A percentile compares a stretch with the other conserved stretches of the same genome.
Conservation (phyloP, 1,140 invertebrate species). For the Lepidotrigona ventralis region DNA sequence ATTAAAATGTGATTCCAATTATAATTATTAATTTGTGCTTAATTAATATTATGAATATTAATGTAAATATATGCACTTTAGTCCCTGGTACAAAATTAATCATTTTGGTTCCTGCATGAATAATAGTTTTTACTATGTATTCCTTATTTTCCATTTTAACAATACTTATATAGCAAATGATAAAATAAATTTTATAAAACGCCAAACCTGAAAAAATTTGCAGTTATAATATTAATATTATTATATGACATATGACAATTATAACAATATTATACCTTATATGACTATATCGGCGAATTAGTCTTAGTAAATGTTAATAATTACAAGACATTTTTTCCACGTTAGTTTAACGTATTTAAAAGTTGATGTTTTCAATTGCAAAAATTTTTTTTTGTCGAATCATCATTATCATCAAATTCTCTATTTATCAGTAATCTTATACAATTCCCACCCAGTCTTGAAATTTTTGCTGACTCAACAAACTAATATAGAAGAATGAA, state of each 20-base stretch:
- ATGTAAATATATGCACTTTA: slow-evolving; percentile 65
- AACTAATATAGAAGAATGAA: background rate
- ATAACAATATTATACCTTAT: background rate
- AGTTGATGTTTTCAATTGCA: background rate
- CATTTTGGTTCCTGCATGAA: slow-evolving; percentile 73
- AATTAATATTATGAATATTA: slow-evolving; percentile 35
- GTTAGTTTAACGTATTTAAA: background rate
- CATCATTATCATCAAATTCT: background rate
- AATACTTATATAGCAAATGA: background rate
- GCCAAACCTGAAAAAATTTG: slow-evolving; percentile 2
- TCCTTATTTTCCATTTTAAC: slow-evolving; percentile 42
- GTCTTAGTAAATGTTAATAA: background rate
- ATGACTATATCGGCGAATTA: background rate
- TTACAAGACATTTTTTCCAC: background rate
- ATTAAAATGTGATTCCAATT: slow-evolving; percentile 39
- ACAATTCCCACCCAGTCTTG: background rate
- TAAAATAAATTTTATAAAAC: background rate
- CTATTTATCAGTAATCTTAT: background rate
- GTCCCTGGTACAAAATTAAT: slow-evolving; percentile 74
- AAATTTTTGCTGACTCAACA: background rate
- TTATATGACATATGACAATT: background rate
- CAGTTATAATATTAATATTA: background rate
- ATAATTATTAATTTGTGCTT: slow-evolving; percentile 9
- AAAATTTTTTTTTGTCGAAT: background rate
- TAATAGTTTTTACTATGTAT: slow-evolving; percentile 72